Evolutionary conservation across 1,140 invertebrate genomes (phyloP), one percentile per base, ranked within the genome.

Genomic region (Steinernema feltiae): DNA sequence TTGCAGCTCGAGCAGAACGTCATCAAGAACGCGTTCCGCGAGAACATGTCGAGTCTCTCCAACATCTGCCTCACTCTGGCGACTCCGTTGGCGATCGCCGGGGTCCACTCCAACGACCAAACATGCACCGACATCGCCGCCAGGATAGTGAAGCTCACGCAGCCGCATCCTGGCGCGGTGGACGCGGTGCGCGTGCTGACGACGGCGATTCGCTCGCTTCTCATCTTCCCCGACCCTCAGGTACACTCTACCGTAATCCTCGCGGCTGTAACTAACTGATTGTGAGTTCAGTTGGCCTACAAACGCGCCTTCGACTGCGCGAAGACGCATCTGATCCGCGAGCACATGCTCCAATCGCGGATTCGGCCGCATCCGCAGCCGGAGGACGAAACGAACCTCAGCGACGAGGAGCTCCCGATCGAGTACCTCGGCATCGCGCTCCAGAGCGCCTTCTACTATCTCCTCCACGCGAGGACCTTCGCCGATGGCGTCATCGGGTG

Each of bases 381-480:
- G 1, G 72, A 73, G 27, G 70, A 73, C 41, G 75, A 76, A 29
- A 35, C 75, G 1, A 70, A 74, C 21, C 29, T 73, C 31, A 3
- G 15, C 24, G 69, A 70, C 27, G 63, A 63, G 31, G 75, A 76
- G 69, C 21, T 76, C 15, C 75, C 75, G 17, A 76, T 76, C n/a
- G 75, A 76, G 31, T 76, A 76, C 69, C 31, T 76, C 3, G 75
- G 75, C n/a, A 76, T 76, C 32, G 63, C 75, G 12, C 32, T 76
- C 29, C 75, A 76, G 69, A 76, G 74, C 27, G 75, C 75, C 7
- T 76, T 76, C 46, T 76, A 76, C 46, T 29, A 76, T 30, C 35
- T 76, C 17, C 35, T 48, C 18, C 41, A 73, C 46, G 75, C 75
- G 27, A 74, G 69, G 30, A 48, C 73, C 3, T 76, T 77, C 31